A percentile compares a stretch with the other conserved stretches of the same genome.
Conservation (phyloP, 2,113 vertebrate genomes). For the Lampris megalopsis region DNA sequence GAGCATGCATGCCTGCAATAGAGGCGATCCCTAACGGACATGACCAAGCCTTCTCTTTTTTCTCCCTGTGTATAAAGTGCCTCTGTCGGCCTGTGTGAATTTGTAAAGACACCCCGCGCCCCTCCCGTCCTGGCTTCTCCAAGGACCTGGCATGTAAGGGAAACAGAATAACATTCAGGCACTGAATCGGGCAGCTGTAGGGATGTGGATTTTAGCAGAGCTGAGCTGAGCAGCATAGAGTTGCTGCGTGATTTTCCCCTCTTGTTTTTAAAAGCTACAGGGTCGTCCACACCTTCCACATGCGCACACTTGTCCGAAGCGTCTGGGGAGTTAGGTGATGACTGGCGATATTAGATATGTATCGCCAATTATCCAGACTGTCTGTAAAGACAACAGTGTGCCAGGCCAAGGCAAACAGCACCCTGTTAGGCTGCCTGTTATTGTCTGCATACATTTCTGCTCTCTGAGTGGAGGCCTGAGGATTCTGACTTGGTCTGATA, state of each 20-base stretch:
- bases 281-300: slow-evolving; percentile 59
- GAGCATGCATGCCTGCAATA: slow-evolving; percentile 59
- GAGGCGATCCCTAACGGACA: slow-evolving; percentile 60
- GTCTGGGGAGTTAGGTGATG: slow-evolving; percentile 78
- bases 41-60: slow-evolving; percentile 56
- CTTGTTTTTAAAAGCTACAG: slow-evolving; percentile 88
- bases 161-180: slow-evolving; percentile 82
- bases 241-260: slow-evolving; percentile 54
- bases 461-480: slow-evolving; percentile 53
- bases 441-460: slow-evolving; percentile 72
- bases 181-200: slow-evolving; percentile 52
- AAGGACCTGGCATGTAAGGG: slow-evolving; percentile 70
- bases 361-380: slow-evolving; percentile 78
- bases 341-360: slow-evolving; percentile 82
- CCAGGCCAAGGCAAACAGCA: slow-evolving; percentile 78
- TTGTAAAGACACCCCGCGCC: slow-evolving; percentile 67
- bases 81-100: slow-evolving; percentile 69
- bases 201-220: slow-evolving; percentile 34
- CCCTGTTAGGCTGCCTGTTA: slow-evolving; percentile 70
- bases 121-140: slow-evolving; percentile 56
- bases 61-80: slow-evolving; percentile 65
- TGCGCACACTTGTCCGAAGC: slow-evolving; percentile 58
- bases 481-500: slow-evolving; percentile 45
- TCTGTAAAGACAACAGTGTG: slow-evolving; percentile 66
- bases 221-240: slow-evolving; percentile 40